phyloP scores from a whole-genome alignment of 2,888 invertebrate species.

The Volucella zonaria region DNA sequence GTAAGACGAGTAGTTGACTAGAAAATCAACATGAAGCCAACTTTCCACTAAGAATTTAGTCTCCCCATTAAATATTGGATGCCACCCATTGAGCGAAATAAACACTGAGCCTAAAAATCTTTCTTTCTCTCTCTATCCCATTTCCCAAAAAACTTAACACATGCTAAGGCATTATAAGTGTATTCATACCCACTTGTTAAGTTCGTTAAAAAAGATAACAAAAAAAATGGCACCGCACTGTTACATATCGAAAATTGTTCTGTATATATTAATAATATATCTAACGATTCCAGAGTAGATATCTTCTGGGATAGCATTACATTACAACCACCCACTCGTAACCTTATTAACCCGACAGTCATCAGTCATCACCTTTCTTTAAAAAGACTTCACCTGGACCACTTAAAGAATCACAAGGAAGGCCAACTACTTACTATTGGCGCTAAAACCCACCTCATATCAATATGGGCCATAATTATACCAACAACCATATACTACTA shows the following conservation, averaged over 20 bases:
- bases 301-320: constrained; percentile 8
- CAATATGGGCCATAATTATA: constrained; percentile 1
- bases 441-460: neutral
- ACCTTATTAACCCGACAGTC: neutral
- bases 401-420: constrained; percentile 8
- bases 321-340: constrained; percentile 4
- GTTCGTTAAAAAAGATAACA: too few relatives aligned
- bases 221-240: neutral
- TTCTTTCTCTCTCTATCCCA: too few relatives aligned
- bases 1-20: too few relatives aligned
- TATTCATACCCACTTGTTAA: too few relatives aligned
- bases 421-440: neutral
- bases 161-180: too few relatives aligned
- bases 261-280: constrained; percentile 13
- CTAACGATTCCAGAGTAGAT: constrained; percentile 8
- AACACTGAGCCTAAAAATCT: too few relatives aligned
- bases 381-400: constrained; percentile 1
- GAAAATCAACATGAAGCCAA: too few relatives aligned
- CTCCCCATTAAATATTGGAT: too few relatives aligned
- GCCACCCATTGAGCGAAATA: too few relatives aligned
- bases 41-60: too few relatives aligned
- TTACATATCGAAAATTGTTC: constrained; percentile 19
- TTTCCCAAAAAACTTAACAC: too few relatives aligned
- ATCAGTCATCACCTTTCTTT: constrained; percentile 6
- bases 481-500: constrained; percentile 2